phyloP scores from a whole-genome alignment of 2,888 invertebrate species.

The Athalia circularis region DNA sequence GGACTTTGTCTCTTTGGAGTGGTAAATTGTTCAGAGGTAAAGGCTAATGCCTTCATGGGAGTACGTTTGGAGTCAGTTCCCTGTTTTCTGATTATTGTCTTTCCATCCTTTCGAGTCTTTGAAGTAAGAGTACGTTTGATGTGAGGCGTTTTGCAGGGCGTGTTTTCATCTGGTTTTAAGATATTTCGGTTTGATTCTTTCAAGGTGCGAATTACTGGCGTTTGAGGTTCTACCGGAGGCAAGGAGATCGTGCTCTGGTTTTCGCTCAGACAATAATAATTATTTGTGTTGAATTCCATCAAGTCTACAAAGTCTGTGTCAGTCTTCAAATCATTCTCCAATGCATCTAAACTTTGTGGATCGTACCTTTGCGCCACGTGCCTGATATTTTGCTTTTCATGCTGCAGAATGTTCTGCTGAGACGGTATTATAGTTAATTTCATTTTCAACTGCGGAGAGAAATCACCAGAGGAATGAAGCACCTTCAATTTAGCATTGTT shows the following conservation, averaged over 20 bases:
- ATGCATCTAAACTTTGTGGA: conserved; percentile 31
- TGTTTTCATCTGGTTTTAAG: conserved; percentile 60
- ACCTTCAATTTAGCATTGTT: conserved; percentile 51
- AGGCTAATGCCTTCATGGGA: conserved; percentile 76
- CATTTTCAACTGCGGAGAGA: conserved; percentile 57
- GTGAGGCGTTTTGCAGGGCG: conserved; percentile 74
- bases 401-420: conserved; percentile 43
- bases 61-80: conserved; percentile 77
- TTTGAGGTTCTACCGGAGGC: too few species aligned
- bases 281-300: background rate
- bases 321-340: conserved; percentile 21
- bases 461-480: conserved; percentile 46
- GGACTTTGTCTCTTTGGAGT: conserved; percentile 62
- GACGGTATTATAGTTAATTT: conserved; percentile 54
- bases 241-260: background rate
- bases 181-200: conserved; percentile 56
- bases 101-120: conserved; percentile 77
- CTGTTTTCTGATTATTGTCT: conserved; percentile 73
- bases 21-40: background rate
- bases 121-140: conserved; percentile 79
- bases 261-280: background rate
- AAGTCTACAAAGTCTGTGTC: conserved; percentile 11
- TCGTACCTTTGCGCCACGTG: conserved; percentile 49
- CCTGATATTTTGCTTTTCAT: conserved; percentile 51
- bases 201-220: conserved; percentile 25